Evolutionary conservation across 2,888 invertebrate genomes (phyloP), one percentile per base, ranked within the genome.

Genomic region (Caenorhabditis doughertyi): DNA sequence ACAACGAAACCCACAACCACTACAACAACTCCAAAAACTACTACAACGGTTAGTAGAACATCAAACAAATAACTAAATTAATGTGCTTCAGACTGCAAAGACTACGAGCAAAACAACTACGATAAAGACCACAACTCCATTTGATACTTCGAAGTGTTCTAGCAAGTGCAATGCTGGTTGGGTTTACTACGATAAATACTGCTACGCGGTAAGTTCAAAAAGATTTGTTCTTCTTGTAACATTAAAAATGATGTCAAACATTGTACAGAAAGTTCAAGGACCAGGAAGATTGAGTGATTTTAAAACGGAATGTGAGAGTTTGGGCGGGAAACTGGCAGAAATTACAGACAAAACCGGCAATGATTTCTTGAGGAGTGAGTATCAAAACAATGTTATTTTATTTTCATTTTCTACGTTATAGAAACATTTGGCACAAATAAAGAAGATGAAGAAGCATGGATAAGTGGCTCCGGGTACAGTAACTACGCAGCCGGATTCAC

Each of bases 331-430:
- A 29, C 27, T 74, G 4, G 74, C 35, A 0, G 16, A 44, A 21
- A 32, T 74, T 4, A 44, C 23, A 8, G 27, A 65, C 32, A 32
- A 1, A 1, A 35, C 7, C 11, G 56, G 32, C 21, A 74, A 74
- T 56, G 74, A 74, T 13, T n/a, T 42, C 4, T 42, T 74, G 47
- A 74, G 65, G 65, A 44, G 74, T 74, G 35, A 42, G 27, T 18
- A 39, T 9, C 39, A 11, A 18, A 27, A 25, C 27, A 47, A 29
- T 18, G 29, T 9, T n/a, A 2, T 11, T 11, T 2, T 8, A 39
- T 18, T n/a, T 55, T 27, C 23, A 32, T 9, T 32, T 42, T 58
- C 60, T 9, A n/a, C n/a, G n/a, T n/a, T n/a, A n/a, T 64, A 73
- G 73, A 53, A 49, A 32, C 73, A 2, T 64, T 64, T 29, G 53